Percentiles rank a stretch among this genome's conserved stretches.
Evolutionary conservation across 2,888 invertebrate species (phyloP).

Genomic region (Vanessa cardui): DNA sequence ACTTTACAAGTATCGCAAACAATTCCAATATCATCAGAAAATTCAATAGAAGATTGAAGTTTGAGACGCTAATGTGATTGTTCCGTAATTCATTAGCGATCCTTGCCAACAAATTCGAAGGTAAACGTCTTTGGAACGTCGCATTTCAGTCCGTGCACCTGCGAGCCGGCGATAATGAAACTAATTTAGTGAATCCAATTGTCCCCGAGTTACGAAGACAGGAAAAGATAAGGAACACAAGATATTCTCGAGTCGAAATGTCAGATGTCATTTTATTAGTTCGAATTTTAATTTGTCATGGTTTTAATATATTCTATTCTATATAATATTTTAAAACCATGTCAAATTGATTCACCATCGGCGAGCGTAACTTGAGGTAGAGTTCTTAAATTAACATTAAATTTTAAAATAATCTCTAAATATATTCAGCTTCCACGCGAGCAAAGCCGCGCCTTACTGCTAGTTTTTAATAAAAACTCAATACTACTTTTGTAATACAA

Average conservation of each 20-base stretch:
- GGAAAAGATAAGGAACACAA: slow-evolving; percentile 22
- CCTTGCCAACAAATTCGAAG: slow-evolving; percentile 22
- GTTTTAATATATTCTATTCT: no score
- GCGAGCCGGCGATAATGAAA: slow-evolving; percentile 55
- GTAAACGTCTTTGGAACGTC: slow-evolving; percentile 24
- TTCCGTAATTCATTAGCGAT: slow-evolving; percentile 25
- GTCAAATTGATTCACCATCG: no score
- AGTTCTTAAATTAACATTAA: no score
- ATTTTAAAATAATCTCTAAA: no score
- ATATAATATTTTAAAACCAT: no score
- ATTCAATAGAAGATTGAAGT: slow-evolving; percentile 7
- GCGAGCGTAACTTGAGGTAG: no score
- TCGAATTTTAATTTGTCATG: background rate
- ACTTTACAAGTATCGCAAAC: no score
- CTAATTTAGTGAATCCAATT: slow-evolving; percentile 54
- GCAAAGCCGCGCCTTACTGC: no score
- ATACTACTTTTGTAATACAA: no score
- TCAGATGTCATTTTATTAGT: background rate
- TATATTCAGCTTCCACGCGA: no score
- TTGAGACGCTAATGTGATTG: background rate
- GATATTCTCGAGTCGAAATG: slow-evolving; percentile 25
- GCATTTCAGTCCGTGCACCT: slow-evolving; percentile 43
- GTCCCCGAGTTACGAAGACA: slow-evolving; percentile 27
- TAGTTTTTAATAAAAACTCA: no score
- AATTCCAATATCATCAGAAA: background rate